phyloP scores from a whole-genome alignment of 2,113 vertebrate species.

The Varanus komodoensis region DNA sequence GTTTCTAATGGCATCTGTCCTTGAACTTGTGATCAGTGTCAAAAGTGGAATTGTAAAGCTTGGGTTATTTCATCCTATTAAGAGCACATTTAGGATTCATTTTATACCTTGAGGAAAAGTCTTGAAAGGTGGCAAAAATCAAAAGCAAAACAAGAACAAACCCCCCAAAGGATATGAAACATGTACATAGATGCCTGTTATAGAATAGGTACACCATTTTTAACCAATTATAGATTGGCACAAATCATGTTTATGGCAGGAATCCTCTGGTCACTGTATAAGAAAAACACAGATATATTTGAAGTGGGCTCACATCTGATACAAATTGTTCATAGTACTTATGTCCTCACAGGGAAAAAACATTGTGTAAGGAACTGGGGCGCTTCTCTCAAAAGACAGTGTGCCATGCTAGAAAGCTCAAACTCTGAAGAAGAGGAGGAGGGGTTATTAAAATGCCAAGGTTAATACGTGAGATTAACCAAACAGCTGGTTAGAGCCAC shows the following conservation, averaged over 20 bases:
- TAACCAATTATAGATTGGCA: background rate
- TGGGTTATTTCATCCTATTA: constrained; percentile 5
- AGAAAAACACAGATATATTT: background rate
- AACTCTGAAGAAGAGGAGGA: too few species aligned
- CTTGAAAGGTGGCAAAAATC: background rate
- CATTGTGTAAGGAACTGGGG: background rate
- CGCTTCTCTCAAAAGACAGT: too few species aligned
- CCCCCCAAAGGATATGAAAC: background rate
- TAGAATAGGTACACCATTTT: background rate
- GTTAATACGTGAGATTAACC: too few species aligned
- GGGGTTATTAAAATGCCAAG: too few species aligned
- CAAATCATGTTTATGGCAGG: background rate
- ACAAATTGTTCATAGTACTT: background rate
- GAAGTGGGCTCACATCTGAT: background rate
- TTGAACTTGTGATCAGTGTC: background rate
- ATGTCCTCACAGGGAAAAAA: background rate
- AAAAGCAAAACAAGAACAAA: too few species aligned
- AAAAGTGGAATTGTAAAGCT: background rate
- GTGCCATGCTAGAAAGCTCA: too few species aligned
- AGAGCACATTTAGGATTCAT: background rate
- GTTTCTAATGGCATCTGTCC: background rate
- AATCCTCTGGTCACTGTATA: background rate
- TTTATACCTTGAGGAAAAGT: background rate
- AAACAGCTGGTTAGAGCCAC: too few species aligned
- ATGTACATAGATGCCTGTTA: background rate